phyloP scores from a whole-genome alignment of 2,888 invertebrate genomes.

The Agriotes lineatus region DNA sequence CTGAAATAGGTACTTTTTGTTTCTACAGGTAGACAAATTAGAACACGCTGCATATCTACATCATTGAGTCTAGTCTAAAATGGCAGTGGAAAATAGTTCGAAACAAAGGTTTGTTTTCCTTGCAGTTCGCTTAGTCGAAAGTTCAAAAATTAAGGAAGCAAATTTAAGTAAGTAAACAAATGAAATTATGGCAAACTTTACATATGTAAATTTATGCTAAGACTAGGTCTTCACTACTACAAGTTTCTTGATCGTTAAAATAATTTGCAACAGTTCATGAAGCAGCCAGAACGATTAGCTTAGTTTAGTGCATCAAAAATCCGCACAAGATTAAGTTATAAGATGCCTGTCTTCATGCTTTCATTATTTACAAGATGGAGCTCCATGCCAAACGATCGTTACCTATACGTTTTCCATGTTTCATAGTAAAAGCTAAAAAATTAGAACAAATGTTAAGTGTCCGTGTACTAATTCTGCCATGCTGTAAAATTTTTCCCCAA shows the following conservation, averaged over 20 bases:
- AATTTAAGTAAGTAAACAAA: neutral
- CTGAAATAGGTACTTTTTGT: conserved; percentile 34
- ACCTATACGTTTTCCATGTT: no score
- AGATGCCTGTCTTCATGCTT: no score
- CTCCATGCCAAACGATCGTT: no score
- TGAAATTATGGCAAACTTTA: conserved; percentile 9
- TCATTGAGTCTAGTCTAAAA: conserved; percentile 48
- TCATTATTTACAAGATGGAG: no score
- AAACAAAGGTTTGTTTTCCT: conserved; percentile 20
- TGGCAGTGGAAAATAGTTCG: conserved; percentile 63
- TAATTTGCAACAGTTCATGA: conserved; percentile 32
- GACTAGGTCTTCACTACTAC: conserved; percentile 31
- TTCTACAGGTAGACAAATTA: conserved; percentile 33
- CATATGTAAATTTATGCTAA: conserved; percentile 22
- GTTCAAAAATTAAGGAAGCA: conserved; percentile 19
- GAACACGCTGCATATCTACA: conserved; percentile 31
- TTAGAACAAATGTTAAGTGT: no score
- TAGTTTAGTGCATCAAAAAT: no score
- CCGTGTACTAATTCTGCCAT: no score
- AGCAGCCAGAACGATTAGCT: no score
- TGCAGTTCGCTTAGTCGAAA: no score
- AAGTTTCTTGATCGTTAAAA: conserved; percentile 28
- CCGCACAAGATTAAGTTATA: no score
- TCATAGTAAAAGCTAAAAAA: neutral
- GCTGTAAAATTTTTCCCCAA: no score